Base-by-base conservation (phyloP, 1,140 invertebrate species). In the Acromyrmex charruanus region DNA sequence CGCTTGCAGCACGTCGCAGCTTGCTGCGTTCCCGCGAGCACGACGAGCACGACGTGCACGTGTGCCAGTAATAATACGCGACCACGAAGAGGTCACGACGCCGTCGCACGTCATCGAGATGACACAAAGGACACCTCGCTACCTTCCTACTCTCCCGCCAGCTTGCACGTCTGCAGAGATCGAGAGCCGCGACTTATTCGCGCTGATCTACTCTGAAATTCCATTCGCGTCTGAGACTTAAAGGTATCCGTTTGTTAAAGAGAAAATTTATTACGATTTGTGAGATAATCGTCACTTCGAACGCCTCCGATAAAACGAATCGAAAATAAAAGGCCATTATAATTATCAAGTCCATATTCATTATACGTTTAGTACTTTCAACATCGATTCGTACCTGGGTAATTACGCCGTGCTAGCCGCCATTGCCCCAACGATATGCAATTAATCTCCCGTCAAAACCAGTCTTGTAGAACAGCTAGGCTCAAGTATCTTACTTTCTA, bases 401-500 rank as follows among this genome's bases (percentile, higher is more conserved):
- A 74, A 82, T 82, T 82, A 72, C 55, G 80, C 80, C 35, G 39
- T 74, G 68, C 80, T 61, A 49, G 28, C 68, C 80, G 80, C 80
- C 80, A 74, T 82, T 74, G 68, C 80, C 59, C 68, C 68, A 82
- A 82, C 80, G 68, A 82, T 82, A 74, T 59, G 80, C 68, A 61
- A 82, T 82, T 82, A 82, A 82, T 82, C 80, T 82, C 68, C 25
- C 68, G 66, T 82, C 80, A 82, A 82, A 82, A 82, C 74, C 74
- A 85, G 82, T 77, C 71, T 65, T 65, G 59, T 77, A 77, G 61
- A 85, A 85, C 72, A 77, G 59, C 81, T 28, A 77, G 49, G 28
- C 44, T 77, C 49, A 21, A 39, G 59, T 77, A 75, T 18, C 44
- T 77, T 74, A 59, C 68, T 82, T 82, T 74, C 80, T 74, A 82